These are phyloP conservation scores for Ectemnius cavifrons DNA, from an alignment of 2,888 invertebrate genomes.

Conservation along the genomic window DNA sequence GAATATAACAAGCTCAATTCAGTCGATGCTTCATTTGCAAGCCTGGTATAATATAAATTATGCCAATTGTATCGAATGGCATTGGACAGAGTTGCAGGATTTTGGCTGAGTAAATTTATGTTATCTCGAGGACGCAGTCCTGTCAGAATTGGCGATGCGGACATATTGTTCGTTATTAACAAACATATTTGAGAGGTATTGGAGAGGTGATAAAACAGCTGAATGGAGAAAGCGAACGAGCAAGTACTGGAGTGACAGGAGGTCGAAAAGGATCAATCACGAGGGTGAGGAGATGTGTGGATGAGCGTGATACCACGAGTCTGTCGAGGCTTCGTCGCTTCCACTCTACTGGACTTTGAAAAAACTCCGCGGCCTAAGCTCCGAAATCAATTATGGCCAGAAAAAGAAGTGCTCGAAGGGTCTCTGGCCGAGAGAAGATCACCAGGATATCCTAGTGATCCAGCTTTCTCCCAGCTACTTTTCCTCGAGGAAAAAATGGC, in stretches of 20 bases:
- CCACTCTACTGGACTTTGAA: constrained; percentile 54
- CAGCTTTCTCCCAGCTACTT: not conserved
- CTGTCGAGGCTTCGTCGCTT: constrained; percentile 54
- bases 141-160: constrained; percentile 25
- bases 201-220: not conserved
- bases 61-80: too few species aligned
- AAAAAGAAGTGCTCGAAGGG: not conserved
- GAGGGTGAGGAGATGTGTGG: constrained; percentile 33
- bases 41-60: too few species aligned
- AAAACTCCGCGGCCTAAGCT: constrained; percentile 47
- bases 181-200: constrained; percentile 49
- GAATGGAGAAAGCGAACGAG: constrained; percentile 1
- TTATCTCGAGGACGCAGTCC: constrained; percentile 52
- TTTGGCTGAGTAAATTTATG: constrained; percentile 8
- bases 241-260: constrained; percentile 18
- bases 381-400: constrained; percentile 53
- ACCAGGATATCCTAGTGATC: too few species aligned
- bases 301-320: constrained; percentile 51
- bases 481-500: not conserved
- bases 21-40: too few species aligned
- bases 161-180: constrained; percentile 57
- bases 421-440: not conserved
- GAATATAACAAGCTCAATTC: not conserved
- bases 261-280: constrained; percentile 1
- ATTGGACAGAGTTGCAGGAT: too few species aligned